Percentiles rank a stretch among this genome's conserved stretches.
phyloP scores from a whole-genome alignment of 2,797 vertebrate genomes.

The Nyctalus aviator region DNA sequence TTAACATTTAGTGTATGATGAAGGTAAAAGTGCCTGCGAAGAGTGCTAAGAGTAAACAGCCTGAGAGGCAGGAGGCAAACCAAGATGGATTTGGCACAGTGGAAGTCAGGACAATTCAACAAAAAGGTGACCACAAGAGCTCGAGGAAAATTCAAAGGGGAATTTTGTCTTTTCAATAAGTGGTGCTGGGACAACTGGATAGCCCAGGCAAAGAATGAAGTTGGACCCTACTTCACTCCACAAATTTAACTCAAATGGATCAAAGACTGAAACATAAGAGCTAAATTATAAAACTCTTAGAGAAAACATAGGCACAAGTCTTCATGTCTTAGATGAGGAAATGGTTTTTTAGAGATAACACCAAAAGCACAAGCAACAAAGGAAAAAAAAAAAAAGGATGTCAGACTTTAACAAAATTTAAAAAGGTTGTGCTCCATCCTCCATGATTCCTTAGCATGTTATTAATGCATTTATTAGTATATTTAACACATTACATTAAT shows the following conservation, averaged over 20 bases:
- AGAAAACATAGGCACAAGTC: neutral
- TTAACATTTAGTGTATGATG: neutral
- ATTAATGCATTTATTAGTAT: neutral
- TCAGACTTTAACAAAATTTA: neutral
- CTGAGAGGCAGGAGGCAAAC: slow-evolving; percentile 11
- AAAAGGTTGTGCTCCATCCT: neutral
- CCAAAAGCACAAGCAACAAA: neutral
- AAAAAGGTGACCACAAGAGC: neutral
- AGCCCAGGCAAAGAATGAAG: neutral
- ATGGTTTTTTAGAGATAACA: neutral
- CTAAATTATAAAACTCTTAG: neutral
- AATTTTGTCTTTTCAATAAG: neutral
- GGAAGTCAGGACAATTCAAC: neutral
- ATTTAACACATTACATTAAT: neutral
- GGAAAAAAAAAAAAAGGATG: neutral
- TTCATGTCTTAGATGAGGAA: neutral
- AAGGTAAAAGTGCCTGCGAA: neutral
- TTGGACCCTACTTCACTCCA: neutral
- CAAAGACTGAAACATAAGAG: slow-evolving; percentile 1
- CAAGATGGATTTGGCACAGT: neutral
- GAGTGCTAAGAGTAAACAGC: neutral
- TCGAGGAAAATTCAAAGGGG: neutral
- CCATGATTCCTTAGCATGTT: neutral
- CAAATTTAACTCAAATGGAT: slow-evolving; percentile 32
- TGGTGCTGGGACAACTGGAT: neutral